Base-by-base conservation (phyloP, 2,888 invertebrate genomes). In the Rhingia rostrata region DNA sequence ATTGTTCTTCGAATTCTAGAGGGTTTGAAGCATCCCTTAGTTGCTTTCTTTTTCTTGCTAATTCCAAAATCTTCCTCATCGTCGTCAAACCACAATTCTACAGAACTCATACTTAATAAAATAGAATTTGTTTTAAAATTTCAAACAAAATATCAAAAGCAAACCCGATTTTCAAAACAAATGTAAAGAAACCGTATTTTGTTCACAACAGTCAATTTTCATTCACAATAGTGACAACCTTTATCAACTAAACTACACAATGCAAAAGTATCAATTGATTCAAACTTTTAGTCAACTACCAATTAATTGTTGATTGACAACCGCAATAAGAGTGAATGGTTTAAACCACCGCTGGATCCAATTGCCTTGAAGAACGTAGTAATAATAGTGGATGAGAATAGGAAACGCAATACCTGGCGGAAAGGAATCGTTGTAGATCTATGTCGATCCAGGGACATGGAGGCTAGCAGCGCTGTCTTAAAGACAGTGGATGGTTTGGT, bases 311-410 rank as follows among this genome's bases (percentile, higher is more conserved):
- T 81, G 86, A 73, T 3, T 60, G 78, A 2, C 49, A 81, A 7
- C 14, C 47, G 0, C n/a, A n/a, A n/a, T n/a, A n/a, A n/a, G n/a
- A n/a, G n/a, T n/a, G 79, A 86, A 49, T 74, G 66, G 74, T 74
- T 66, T 32, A 41, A 74, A 1, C 64, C 39, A 32, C 53, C 69
- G 33, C 51, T 43, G 7, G 39, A 64, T 4, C 51, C 51, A 4
- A 61, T 80, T 33, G n/a, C 14, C 6, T 9, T 82, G 22, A 39
- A 58, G 5, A 70, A 80, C 22, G 60, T 81, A 45, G 74, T 81
- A 10, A 84, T 82, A 33, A 69, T 81, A 32, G 81, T 82, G 6
- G 84, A 86, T 30, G 79, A 86, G 6, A 81, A 45, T 12, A 43
- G 63, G 3, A 81, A 79, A 32, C 33, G 80, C 12, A 80, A 85